Percentiles rank a stretch among this genome's conserved stretches.
Conservation (phyloP, 2,888 invertebrate genomes). For the Tachina grossa region DNA sequence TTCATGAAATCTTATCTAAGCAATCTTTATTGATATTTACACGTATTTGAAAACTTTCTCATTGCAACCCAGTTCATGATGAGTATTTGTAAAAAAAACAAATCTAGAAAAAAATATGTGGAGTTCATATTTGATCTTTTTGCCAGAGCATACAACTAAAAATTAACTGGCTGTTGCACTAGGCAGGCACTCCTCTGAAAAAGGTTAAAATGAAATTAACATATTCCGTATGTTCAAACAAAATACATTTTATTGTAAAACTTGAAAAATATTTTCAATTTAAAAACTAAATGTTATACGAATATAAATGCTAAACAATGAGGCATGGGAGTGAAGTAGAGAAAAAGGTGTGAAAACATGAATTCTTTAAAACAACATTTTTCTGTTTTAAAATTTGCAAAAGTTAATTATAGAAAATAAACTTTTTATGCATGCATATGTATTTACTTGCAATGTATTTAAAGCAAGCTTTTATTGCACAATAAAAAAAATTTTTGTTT, state of each 20-base stretch:
- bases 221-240: conserved; percentile 30
- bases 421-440: not conserved
- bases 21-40: not conserved
- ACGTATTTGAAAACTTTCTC: conserved; percentile 5
- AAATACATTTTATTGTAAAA: conserved; percentile 35
- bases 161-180: not conserved
- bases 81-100: not conserved
- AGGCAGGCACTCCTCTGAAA: conserved; percentile 54
- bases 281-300: conserved; percentile 3
- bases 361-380: conserved; percentile 23
- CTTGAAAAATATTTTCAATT: conserved; percentile 37
- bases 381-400: not conserved
- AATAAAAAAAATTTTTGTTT: not conserved
- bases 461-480: not conserved
- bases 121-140: conserved; percentile 35
- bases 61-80: not conserved
- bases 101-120: conserved; percentile 26
- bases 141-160: not conserved
- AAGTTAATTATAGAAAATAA: not conserved
- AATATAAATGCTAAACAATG: conserved; percentile 6
- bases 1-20: not conserved
- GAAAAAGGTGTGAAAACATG: conserved; percentile 54
- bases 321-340: conserved; percentile 3
- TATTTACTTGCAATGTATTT: not conserved
- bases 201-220: conserved; percentile 60